Evolutionary conservation across 2,113 vertebrate genomes (phyloP), one percentile per base, ranked within the genome.

Genomic region (Potamarius usumacintae): DNA sequence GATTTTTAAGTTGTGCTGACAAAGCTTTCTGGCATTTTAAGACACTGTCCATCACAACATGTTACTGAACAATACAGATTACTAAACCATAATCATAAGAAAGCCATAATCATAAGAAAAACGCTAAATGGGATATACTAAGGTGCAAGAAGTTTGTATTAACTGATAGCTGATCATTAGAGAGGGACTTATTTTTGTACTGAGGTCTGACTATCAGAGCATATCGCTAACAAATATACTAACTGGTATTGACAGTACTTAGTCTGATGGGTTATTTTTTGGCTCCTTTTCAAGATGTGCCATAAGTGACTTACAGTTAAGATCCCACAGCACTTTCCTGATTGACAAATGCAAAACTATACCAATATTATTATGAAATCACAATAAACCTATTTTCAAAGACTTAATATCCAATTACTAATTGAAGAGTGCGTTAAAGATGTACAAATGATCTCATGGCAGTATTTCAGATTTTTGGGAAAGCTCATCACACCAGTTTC

Each of bases 1-100:
- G 62, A 74, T 87, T 74, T 82, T 20, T 55, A 17, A 30, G 25
- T 27, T 76, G 80, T 63, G 79, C 86, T 74, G 86, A 82, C 67
- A 74, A 62, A 76, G 67, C 67, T 48, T 27, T 14, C 52, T 52
- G 55, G 55, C 57, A 83, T 87, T 87, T 83, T 83, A 65, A 42
- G 53, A 87, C 48, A 53, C n/a, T 77, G 69, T 87, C 81, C 82
- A 53, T 58, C 82, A 82, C 52, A 25, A 62, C 69, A n/a, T 63
- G 7, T 14, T 34, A 52, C 67, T 14, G 58, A n/a, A 83, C 62
- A 71, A 55, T 84, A 55, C 67, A 8, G 15, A 72, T 72, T 72
- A 42, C 22, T 72, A 84, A 84, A 84, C 42, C 9, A 48, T 82
- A 15, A 63, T 79, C 34, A 7, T 83, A 7, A 50, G n/a, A 65